Evolutionary conservation across 2,888 invertebrate species (phyloP), one percentile per base, ranked within the genome.

Genomic region (Amphipoea lucens): DNA sequence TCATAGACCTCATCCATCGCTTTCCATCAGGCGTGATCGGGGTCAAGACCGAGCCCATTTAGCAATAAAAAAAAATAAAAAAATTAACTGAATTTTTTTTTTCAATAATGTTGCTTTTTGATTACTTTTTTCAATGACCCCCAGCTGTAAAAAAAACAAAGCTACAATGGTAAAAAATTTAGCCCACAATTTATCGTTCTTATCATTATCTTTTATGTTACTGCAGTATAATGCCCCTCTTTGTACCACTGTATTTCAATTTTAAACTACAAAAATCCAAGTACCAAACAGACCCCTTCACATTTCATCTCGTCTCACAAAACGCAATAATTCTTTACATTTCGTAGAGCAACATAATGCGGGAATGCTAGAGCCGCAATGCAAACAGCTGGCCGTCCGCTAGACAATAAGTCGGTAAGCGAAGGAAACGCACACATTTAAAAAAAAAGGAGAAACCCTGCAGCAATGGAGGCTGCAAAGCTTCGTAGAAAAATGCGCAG

Each of bases 381-480:
- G 89, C 91, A 93, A 94, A 94, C 91, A 93, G 89, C 92, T 91
- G 91, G 89, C 89, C 90, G 90, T 90, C 91, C 86, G 87, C 88
- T 91, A 93, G 92, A 94, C 93, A 94, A 93, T 93, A 88, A 89
- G 90, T 89, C 87, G 84, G 86, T 78, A 86, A 91, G 87, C 83
- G 85, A 88, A 89, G 87, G 87, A 88, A 91, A 90, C 87, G 88
- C 88, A 92, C 90, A 90, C 88, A 90, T 89, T 86, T 83, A 85
- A 86, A 88, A 85, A 40, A 51, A 85, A 79, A 79, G 45, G 20
- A 76, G 23, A 45, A 70, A 66, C 68, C 72, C 67, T 76, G 68
- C 65, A 57, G 81, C 81, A 66, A 69, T 75, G 72, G 79, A 74
- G 75, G 78, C 70, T 54, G 81, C 65, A 67, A 42, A 60, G 51